Evolutionary conservation across 2,888 invertebrate genomes (phyloP).

Genomic region (Conistra vaccinii): DNA sequence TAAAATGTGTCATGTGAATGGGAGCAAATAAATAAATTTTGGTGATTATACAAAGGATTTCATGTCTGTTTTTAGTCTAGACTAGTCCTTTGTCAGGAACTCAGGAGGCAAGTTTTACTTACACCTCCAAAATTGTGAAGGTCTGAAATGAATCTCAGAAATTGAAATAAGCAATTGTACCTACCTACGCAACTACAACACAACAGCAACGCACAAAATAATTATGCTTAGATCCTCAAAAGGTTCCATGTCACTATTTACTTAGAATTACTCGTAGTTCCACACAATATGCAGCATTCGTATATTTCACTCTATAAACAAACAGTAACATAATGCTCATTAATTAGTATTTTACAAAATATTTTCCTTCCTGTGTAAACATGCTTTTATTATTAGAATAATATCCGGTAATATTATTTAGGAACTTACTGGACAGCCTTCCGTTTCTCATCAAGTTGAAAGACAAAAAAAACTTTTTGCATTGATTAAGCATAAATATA

Average conservation of each 20-base stretch:
- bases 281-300: background rate
- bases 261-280: background rate
- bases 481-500: no score
- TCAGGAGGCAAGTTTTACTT: background rate
- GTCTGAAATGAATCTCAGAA: background rate
- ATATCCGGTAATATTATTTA: background rate
- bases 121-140: background rate
- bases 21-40: no score
- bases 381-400: background rate
- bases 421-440: background rate
- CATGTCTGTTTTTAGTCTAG: background rate
- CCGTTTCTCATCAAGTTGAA: background rate
- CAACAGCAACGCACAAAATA: background rate
- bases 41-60: background rate
- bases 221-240: background rate
- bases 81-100: background rate
- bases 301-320: background rate
- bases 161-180: background rate
- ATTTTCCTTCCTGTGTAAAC: slow-evolving; percentile 7
- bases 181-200: background rate
- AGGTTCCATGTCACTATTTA: background rate
- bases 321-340: background rate
- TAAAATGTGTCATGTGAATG: no score
- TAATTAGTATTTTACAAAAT: slow-evolving; percentile 10
- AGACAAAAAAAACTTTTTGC: background rate